Percentiles rank a stretch among this genome's conserved stretches.
Evolutionary conservation across 2,113 vertebrate genomes (phyloP).

Genomic region (Myrmecobius fasciatus): DNA sequence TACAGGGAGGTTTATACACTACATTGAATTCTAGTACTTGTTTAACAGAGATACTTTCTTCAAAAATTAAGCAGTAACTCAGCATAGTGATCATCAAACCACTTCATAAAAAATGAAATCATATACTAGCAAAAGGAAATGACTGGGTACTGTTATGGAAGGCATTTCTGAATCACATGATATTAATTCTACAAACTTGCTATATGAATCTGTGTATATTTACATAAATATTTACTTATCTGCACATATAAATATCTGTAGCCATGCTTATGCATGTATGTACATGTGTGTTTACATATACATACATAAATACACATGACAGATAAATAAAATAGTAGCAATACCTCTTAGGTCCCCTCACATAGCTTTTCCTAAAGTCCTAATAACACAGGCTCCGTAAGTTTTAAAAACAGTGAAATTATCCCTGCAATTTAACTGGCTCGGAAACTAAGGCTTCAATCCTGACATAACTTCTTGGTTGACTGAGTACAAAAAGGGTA

Average conservation of each 20-base stretch:
- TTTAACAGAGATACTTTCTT: not conserved
- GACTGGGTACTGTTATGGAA: not conserved
- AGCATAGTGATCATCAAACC: not conserved
- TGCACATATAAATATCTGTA: not conserved
- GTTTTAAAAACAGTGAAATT: not conserved
- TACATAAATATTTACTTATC: too few relatives aligned
- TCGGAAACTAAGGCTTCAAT: not conserved
- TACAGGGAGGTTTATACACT: not conserved
- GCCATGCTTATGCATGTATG: too few relatives aligned
- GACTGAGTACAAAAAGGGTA: not conserved
- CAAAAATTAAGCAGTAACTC: not conserved
- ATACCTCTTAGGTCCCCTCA: not conserved
- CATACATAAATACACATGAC: not conserved
- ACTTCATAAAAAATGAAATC: not conserved
- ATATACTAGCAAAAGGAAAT: not conserved
- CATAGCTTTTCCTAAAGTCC: not conserved
- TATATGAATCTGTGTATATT: not conserved
- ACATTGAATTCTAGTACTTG: not conserved
- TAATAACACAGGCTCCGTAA: not conserved
- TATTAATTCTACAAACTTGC: not conserved
- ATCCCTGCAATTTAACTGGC: not conserved
- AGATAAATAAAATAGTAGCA: not conserved
- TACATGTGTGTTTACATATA: not conserved
- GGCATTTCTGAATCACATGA: not conserved
- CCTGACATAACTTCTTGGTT: not conserved